Base-by-base conservation (phyloP, 1,140 invertebrate genomes). In the Caenorhabditis tropicalis region DNA sequence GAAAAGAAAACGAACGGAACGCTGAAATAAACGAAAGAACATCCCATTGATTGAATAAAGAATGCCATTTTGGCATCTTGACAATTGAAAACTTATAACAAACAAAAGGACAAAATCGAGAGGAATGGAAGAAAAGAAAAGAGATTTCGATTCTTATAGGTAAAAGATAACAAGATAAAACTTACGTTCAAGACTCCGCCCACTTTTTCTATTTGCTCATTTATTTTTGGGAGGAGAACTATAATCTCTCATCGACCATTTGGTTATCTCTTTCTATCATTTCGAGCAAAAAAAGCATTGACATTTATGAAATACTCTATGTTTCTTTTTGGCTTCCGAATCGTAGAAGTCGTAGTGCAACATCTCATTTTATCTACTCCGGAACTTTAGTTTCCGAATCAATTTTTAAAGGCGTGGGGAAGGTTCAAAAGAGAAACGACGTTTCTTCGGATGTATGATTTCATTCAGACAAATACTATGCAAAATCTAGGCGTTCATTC, bases 381-480 rank as follows among this genome's bases (percentile, higher is more conserved):
- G 65, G 65, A 74, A 74, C 36, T 74, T 24, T 24, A 0, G n/a
- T 24, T 74, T 74, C 65, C 65, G 33, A 74, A 43, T 74, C n/a
- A 74, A 74, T 74, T 19, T 74, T 15, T 24, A n/a, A 74, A 39
- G 65, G 65, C 65, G 65, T 43, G 65, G 21, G n/a, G 24, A 27
- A 27, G 24, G 12, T 43, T 5, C 12, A 43, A 12, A 6, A 6
- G 39, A 43, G 39, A 43, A 43, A 19, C 33, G 33, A 74, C 36
- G 33, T 46, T 74, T 74, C 36, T 43, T 74, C 36, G 58, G 58
- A 65, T 65, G 58, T 65, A 65, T 65, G 58, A 74, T 74, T 74
- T 74, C 65, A 74, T 46, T 21, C 12, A 12, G n/a, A 19, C 4
- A 43, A 43, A 74, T 36, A 65, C 33, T 36, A 31, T 60, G 58